These are phyloP conservation scores for Aphodius granarius DNA, from an alignment of 2,888 invertebrate genomes.

Conservation along the genomic window DNA sequence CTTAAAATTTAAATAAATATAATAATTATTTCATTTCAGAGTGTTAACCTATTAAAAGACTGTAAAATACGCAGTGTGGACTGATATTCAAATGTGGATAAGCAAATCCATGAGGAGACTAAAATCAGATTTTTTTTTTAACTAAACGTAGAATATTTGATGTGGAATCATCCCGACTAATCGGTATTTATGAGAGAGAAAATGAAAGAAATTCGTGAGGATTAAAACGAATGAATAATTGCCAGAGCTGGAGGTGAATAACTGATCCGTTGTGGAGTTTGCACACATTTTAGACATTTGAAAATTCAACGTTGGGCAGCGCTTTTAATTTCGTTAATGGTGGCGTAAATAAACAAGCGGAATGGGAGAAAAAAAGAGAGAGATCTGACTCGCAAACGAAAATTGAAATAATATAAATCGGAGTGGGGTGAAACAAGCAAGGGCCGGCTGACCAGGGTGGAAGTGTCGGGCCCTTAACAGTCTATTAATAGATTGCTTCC, in stretches of 20 bases:
- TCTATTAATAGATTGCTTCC: conserved; percentile 16
- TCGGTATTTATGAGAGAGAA: not conserved
- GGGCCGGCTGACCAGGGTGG: not conserved
- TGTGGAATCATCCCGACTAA: not conserved
- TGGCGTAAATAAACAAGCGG: not conserved
- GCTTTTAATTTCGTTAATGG: not conserved
- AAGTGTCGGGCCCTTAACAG: not conserved
- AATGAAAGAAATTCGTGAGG: not conserved
- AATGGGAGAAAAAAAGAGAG: not conserved
- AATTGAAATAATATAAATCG: not conserved
- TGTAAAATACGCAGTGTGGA: too few species aligned
- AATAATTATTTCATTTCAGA: too few species aligned
- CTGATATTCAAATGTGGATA: too few species aligned
- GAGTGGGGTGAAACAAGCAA: not conserved
- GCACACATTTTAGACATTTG: not conserved
- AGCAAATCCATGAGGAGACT: not conserved
- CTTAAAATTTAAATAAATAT: too few species aligned
- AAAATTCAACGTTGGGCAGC: not conserved
- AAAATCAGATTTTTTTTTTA: not conserved
- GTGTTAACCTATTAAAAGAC: too few species aligned
- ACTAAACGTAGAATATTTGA: not conserved
- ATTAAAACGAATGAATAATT: not conserved
- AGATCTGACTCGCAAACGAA: not conserved
- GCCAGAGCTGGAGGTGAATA: not conserved
- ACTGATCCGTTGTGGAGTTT: not conserved